Base-by-base conservation (phyloP, 2,888 invertebrate species). In the Lepetodrilus schrolli region DNA sequence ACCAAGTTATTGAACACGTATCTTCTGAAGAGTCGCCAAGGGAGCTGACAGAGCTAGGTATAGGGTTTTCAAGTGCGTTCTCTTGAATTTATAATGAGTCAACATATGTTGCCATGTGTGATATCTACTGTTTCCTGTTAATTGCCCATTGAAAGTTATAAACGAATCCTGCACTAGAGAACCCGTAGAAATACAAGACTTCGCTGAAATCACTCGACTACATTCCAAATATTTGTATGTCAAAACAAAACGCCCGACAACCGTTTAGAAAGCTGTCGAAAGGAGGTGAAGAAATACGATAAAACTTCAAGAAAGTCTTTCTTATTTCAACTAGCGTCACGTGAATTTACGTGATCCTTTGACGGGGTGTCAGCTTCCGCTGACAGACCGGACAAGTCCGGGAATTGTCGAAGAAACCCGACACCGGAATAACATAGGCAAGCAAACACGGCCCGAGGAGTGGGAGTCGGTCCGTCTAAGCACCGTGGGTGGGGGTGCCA, bases 261-360 rank as follows among this genome's bases (percentile, higher is more conserved):
- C 17, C 58, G 58, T 58, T 58, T 58, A 58, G 58, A 58, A 58
- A 58, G 34, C 58, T 58, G 58, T 58, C 34, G 58, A 58, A 23
- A 58, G 26, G 30, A 26, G 30, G 17, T 30, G 30, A 4, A 26
- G 58, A 58, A 58, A 30, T 58, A 17, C n/a, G 58, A 58, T 58
- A 58, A 58, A 58, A 23, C 30, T 34, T 7, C 34, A 17, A 58
- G 30, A 48, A 48, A 48, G 58, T 26, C 30, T 26, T 26, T 13
- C n/a, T 30, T 13, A 26, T 26, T 51, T 10, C 51, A 43, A 10
- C 51, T 7, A 10, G n/a, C 43, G 43, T 43, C n/a, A 43, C 17
- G 43, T 10, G 58, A 58, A 58, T 7, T 58, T 58, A n/a, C 58
- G 17, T 58, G 58, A 30, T 26, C 48, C 47, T 1, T 13, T 26